These are phyloP conservation scores for Limnothrissa miodon DNA, from an alignment of 2,113 vertebrate genomes.

Conservation along the genomic window DNA sequence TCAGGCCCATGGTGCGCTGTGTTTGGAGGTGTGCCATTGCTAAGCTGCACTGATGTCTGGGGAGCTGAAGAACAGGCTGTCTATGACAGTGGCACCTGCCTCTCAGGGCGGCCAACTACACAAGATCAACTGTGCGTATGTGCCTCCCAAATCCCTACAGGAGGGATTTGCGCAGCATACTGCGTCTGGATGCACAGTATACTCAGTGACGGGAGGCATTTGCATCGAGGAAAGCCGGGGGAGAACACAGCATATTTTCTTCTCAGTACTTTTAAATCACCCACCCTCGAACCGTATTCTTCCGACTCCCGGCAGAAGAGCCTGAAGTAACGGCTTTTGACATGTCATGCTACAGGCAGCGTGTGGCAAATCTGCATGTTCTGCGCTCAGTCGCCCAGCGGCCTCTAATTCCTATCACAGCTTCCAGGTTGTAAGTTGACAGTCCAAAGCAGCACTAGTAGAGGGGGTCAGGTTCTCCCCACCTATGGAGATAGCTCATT, in stretches of 20 bases:
- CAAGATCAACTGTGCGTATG: neutral
- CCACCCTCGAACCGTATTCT: neutral
- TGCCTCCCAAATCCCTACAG: neutral
- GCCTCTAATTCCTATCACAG: neutral
- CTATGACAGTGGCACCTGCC: constrained; percentile 9
- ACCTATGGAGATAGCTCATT: constrained; percentile 61
- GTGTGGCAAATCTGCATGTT: neutral
- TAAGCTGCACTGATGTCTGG: neutral
- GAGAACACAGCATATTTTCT: neutral
- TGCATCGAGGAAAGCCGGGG: neutral
- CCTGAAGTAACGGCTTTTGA: neutral
- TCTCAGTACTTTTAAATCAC: neutral
- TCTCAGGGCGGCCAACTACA: constrained; percentile 9
- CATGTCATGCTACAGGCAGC: neutral
- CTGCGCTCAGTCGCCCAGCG: constrained; percentile 15
- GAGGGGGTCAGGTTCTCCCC: constrained; percentile 56
- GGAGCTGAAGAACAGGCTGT: neutral
- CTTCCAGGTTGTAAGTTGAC: constrained; percentile 50
- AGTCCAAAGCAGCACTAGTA: constrained; percentile 48
- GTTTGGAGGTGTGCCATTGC: neutral
- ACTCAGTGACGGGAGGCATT: neutral
- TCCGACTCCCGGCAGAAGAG: neutral
- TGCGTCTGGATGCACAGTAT: neutral
- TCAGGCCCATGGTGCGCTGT: neutral
- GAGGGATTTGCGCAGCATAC: neutral